phyloP scores from a whole-genome alignment of 2,797 vertebrate genomes.

The Thunnus albacares region DNA sequence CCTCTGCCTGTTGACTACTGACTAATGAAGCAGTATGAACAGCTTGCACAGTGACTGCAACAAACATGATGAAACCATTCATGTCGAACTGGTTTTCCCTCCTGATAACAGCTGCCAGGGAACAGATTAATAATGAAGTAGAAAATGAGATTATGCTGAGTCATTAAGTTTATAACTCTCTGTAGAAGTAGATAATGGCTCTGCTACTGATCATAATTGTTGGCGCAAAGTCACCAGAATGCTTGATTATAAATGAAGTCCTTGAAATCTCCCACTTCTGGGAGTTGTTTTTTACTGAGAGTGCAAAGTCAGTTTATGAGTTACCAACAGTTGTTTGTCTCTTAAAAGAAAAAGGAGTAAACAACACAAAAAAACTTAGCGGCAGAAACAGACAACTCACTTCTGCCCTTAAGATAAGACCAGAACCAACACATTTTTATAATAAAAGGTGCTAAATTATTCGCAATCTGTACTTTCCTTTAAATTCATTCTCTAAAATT shows the following conservation, averaged over 20 bases:
- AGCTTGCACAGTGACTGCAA: slow-evolving; percentile 41
- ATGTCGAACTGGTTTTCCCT: slow-evolving; percentile 54
- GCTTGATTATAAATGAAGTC: slow-evolving; percentile 58
- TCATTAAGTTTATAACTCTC: slow-evolving; percentile 77
- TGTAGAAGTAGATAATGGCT: slow-evolving; percentile 68
- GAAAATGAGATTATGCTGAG: slow-evolving; percentile 74
- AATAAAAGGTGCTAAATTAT: background rate
- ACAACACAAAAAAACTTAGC: background rate
- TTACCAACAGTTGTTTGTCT: slow-evolving; percentile 31
- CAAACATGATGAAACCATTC: slow-evolving; percentile 51
- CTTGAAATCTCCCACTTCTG: slow-evolving; percentile 29
- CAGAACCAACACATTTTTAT: background rate
- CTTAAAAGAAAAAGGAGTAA: background rate
- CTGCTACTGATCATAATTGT: slow-evolving; percentile 61
- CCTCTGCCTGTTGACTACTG: slow-evolving; percentile 15
- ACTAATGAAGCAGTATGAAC: slow-evolving; percentile 7
- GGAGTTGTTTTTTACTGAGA: background rate
- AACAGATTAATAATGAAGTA: slow-evolving; percentile 79
- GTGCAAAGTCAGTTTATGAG: slow-evolving; percentile 27
- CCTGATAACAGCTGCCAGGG: slow-evolving; percentile 66
- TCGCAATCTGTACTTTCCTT: background rate
- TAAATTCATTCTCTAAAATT: background rate
- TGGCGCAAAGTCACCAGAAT: slow-evolving; percentile 56
- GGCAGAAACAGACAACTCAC: background rate
- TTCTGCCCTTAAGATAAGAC: background rate